These are phyloP conservation scores for Lymantria monacha DNA, from an alignment of 2,888 invertebrate genomes.

Conservation along the genomic window DNA sequence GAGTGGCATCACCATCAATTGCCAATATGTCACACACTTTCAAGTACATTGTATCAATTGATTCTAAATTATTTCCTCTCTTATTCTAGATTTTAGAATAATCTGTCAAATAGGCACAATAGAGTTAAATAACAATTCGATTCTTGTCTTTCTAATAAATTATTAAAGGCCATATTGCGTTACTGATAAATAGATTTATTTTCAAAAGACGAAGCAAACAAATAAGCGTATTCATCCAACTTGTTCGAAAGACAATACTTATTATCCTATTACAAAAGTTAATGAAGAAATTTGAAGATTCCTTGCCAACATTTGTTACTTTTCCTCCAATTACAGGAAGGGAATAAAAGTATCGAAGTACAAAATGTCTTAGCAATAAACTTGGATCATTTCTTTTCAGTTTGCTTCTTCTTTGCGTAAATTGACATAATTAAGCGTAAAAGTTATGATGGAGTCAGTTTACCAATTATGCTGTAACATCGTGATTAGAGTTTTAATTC, in stretches of 20 bases:
- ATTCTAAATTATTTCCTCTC: too few species aligned
- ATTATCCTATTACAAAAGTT: slow-evolving; percentile 58
- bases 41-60: too few species aligned
- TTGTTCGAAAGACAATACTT: slow-evolving; percentile 52
- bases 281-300: slow-evolving; percentile 57
- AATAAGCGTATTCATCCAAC: slow-evolving; percentile 40
- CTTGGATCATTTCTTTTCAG: slow-evolving; percentile 40
- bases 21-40: too few species aligned
- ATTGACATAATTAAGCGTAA: slow-evolving; percentile 43
- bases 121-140: too few species aligned
- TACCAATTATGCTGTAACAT: slow-evolving; percentile 42
- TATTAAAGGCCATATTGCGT: too few species aligned
- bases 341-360: slow-evolving; percentile 48
- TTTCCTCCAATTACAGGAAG: slow-evolving; percentile 52
- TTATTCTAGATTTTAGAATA: too few species aligned
- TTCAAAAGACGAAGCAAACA: not conserved
- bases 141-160: too few species aligned
- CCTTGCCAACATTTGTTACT: slow-evolving; percentile 50
- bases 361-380: slow-evolving; percentile 43
- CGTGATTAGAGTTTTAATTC: slow-evolving; percentile 34
- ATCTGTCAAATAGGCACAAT: too few species aligned
- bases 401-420: slow-evolving; percentile 37
- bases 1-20: too few species aligned
- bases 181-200: not conserved
- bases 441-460: slow-evolving; percentile 45